These are phyloP conservation scores for Pampusana beccarii DNA, from an alignment of 2,113 vertebrate genomes.

Conservation along the genomic window DNA sequence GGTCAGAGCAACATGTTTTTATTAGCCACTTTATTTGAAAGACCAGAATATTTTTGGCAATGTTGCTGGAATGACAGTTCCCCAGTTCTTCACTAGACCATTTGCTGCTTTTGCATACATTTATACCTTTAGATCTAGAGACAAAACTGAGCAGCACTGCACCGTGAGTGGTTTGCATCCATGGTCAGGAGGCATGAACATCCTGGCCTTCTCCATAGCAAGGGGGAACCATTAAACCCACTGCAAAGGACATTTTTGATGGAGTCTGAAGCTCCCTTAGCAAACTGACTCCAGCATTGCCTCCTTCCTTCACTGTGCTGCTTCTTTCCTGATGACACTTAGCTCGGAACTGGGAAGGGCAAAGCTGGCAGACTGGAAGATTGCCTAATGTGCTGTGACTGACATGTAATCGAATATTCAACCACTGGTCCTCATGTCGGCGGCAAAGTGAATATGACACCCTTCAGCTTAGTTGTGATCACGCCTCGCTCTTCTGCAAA, in stretches of 20 bases:
- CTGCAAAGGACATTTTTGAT: not conserved
- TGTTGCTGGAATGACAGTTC: not conserved
- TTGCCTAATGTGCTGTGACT: conserved; percentile 72
- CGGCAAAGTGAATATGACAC: conserved; percentile 47
- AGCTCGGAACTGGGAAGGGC: conserved; percentile 58
- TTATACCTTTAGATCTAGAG: not conserved
- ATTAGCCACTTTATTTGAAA: conserved; percentile 14
- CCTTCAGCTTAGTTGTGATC: conserved; percentile 56
- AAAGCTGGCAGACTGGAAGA: conserved; percentile 70
- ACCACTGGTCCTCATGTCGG: conserved; percentile 55
- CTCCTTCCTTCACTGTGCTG: not conserved
- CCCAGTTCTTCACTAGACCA: not conserved
- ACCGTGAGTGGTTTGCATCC: not conserved
- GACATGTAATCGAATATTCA: conserved; percentile 69
- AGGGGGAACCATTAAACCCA: not conserved
- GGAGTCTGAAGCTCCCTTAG: not conserved
- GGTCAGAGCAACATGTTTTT: conserved; percentile 14
- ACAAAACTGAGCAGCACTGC: not conserved
- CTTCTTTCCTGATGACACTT: conserved; percentile 59
- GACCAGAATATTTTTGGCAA: conserved; percentile 23
- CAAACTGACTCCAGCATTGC: not conserved
- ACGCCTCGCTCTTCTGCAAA: conserved; percentile 58
- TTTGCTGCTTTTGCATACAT: not conserved
- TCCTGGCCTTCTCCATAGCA: not conserved
- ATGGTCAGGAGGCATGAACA: not conserved